A percentile compares a stretch with the other conserved stretches of the same genome.
Evolutionary conservation across 2,113 vertebrate species (phyloP).

Genomic region (Planiliza haematocheilus): DNA sequence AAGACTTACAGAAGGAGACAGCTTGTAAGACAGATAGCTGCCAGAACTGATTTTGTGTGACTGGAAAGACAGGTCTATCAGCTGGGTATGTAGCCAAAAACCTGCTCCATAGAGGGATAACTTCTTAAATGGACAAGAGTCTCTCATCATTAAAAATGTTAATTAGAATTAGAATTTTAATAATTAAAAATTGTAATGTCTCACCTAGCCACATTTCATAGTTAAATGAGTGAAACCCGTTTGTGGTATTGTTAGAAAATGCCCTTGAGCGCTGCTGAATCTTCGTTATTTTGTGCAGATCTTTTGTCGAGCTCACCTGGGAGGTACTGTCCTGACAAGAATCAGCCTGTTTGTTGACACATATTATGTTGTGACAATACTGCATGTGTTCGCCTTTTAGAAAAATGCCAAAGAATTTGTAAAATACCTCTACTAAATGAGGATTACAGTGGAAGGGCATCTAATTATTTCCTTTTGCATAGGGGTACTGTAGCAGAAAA

Average conservation of each 20-base stretch:
- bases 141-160: constrained; percentile 1
- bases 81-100: constrained; percentile 10
- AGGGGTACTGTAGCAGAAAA: constrained; percentile 1
- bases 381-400: constrained; percentile 20
- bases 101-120: not conserved
- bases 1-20: constrained; percentile 13
- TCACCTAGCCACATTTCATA: constrained; percentile 20
- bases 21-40: constrained; percentile 9
- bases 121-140: constrained; percentile 10
- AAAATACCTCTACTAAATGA: not conserved
- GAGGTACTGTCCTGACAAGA: constrained; percentile 27
- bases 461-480: constrained; percentile 9
- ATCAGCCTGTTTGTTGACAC: not conserved
- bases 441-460: constrained; percentile 34
- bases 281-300: constrained; percentile 29
- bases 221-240: constrained; percentile 21
- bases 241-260: constrained; percentile 39
- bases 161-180: constrained; percentile 23
- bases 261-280: constrained; percentile 39
- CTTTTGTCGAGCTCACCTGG: constrained; percentile 42
- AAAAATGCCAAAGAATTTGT: not conserved
- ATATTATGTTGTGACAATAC: constrained; percentile 16
- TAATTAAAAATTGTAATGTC: constrained; percentile 13
- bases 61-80: not conserved
- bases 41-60: constrained; percentile 25